Evolutionary conservation across 2,888 invertebrate species (phyloP), one percentile per base, ranked within the genome.

Genomic region (Formica aserva): DNA sequence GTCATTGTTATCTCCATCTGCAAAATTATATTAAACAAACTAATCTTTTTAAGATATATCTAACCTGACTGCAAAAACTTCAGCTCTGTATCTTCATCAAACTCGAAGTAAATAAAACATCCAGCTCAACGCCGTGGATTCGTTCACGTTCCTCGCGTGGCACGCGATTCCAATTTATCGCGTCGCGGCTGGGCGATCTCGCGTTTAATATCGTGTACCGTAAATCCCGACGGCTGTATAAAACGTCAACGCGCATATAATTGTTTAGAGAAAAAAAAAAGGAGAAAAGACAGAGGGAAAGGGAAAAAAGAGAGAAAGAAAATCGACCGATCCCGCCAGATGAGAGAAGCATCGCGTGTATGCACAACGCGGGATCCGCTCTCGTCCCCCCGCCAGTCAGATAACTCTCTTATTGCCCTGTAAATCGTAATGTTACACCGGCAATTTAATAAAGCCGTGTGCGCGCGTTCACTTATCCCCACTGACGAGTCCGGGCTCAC

Each of bases 361-460:
- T 82, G 15, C 60, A 18, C 57, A 41, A 85, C 85, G 72, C 89
- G 84, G 87, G 3, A 15, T 38, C 29, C 13, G 15, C 29, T 38
- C 35, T 35, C 18, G 48, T n/a, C 8, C 8, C 9, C 38, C 45
- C 89, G 85, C 88, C 82, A 84, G 85, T 85, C 83, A 88, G 89
- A 92, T 91, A 91, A 89, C 89, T 90, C 92, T 91, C 91, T 93
- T 91, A 92, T 92, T 92, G 91, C 91, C 89, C 89, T 89, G 91
- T 92, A 91, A 92, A 92, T 89, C 90, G 91, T 92, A 92, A 92
- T 92, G 89, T 91, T 91, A 91, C 91, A 91, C 91, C 90, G 80
- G 91, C 92, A 89, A 92, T 92, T 92, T 91, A 93, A 93, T 92
- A 93, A 92, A 92, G 91, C 87, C 52, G 52, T 52, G n/a, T 52